phyloP scores from a whole-genome alignment of 2,797 vertebrate genomes.

The Pteropus rufus region DNA sequence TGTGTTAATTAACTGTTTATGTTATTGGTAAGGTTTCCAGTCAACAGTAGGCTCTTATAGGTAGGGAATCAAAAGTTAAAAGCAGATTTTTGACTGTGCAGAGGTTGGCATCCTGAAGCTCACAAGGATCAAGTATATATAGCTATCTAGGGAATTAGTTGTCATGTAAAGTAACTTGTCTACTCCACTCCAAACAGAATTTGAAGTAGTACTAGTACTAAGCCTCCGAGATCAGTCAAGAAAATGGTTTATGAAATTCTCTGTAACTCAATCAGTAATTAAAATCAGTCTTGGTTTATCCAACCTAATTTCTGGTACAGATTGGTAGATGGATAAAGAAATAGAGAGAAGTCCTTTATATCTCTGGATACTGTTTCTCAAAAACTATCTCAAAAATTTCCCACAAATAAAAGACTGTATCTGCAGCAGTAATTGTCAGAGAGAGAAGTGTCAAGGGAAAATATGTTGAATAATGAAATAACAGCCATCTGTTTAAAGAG shows the following conservation, averaged over 20 bases:
- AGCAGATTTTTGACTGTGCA: background rate
- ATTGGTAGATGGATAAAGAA: background rate
- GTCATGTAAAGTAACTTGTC: background rate
- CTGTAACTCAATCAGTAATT: background rate
- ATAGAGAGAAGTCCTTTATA: conserved; percentile 18
- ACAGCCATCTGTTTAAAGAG: conserved; percentile 67
- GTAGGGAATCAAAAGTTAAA: background rate
- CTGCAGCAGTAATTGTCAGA: conserved; percentile 60
- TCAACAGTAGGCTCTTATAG: background rate
- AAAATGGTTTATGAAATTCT: background rate
- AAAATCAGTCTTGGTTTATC: background rate
- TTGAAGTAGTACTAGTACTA: background rate
- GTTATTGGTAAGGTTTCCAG: background rate
- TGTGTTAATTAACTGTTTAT: background rate
- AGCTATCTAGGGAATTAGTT: background rate
- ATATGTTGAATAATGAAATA: conserved; percentile 67
- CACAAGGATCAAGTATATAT: background rate
- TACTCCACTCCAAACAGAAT: background rate
- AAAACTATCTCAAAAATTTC: conserved; percentile 26
- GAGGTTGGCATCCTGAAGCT: background rate
- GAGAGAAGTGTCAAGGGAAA: conserved; percentile 52
- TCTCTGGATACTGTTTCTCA: conserved; percentile 26
- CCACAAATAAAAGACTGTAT: conserved; percentile 41
- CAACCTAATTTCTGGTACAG: background rate
- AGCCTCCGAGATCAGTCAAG: background rate